Conservation (phyloP, 1,140 invertebrate genomes). For the Phenacoccus solenopsis region DNA sequence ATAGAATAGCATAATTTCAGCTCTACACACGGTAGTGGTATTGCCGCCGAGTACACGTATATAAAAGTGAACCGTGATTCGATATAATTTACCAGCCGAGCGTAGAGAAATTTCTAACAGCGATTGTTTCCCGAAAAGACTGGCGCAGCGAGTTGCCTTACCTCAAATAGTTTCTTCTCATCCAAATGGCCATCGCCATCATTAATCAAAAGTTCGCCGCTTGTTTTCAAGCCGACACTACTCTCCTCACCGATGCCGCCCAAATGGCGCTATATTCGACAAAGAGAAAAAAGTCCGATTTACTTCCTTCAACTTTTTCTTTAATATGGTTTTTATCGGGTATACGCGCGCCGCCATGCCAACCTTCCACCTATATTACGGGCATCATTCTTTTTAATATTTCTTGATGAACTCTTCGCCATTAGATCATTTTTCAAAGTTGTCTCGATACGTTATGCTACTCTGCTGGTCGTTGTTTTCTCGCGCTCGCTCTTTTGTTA, state of each 20-base stretch:
- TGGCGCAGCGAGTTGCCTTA: background rate
- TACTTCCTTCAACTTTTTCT: constrained; percentile 8
- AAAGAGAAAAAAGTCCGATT: background rate
- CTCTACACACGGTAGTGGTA: background rate
- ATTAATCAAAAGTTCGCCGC: constrained; percentile 16
- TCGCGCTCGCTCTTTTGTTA: constrained; percentile 5
- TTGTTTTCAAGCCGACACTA: background rate
- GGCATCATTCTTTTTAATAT: constrained; percentile 9
- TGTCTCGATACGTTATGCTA: background rate
- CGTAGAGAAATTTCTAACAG: constrained; percentile 1
- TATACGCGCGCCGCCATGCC: background rate
- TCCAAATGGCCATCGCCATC: constrained; percentile 13
- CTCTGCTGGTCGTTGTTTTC: no score
- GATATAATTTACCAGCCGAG: constrained; percentile 3
- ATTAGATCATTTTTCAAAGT: constrained; percentile 10
- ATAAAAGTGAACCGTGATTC: background rate
- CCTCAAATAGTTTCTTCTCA: constrained; percentile 11
- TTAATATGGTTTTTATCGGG: background rate
- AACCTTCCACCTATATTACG: background rate
- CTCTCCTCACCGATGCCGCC: background rate
- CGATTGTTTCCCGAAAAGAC: constrained; percentile 5
- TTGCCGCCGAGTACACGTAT: no score
- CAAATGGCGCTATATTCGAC: constrained; percentile 13
- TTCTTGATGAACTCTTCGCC: constrained; percentile 10
- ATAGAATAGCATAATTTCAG: background rate